Base-by-base conservation (phyloP, 2,888 invertebrate genomes). In the Eurytoma adleriae region DNA sequence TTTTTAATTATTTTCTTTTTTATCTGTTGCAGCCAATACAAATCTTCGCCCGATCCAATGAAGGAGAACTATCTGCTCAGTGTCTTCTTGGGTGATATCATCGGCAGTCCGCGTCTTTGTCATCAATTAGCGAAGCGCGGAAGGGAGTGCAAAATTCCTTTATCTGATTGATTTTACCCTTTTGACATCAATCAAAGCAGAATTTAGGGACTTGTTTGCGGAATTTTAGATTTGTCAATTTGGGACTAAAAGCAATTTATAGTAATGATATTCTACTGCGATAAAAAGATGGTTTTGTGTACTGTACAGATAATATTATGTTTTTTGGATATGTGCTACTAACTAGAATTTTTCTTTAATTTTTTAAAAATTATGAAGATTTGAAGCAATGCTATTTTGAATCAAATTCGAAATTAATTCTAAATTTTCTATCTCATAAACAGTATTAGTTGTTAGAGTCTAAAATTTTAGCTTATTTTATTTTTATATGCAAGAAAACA, bases 21-120 rank as follows among this genome's bases (percentile, higher is more conserved):
- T n/a, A 75, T 83, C 4, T 76, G 74, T 89, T 87, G 54, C 93
- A 96, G 96, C 86, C 95, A 95, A 87, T 96, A 96, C 93, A 95
- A 95, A 91, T 92, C 93, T 74, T 95, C 96, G 69, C 93, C 95
- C 56, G 94, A 95, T 82, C 86, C 84, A 72, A 87, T 87, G 88
- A 92, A 96, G 90, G 95, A 96, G 91, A 95, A 95, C 91, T 96
- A 96, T 91, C 92, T 97, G 56, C 93, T 96, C 83, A 96, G 96
- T 88, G 95, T 96, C 82, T 96, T 96, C 91, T 92, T 97, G 79
- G 96, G 96, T 48, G 96, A 97, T 91, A 96, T 96, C 87, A 94
- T 96, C 81, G 95, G 95, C 20, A 96, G 96, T 78, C 95, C 96
- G 16, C 94, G 93, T 85, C 93, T 97, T 76, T 97, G 96, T 90